A percentile compares a stretch with the other conserved stretches of the same genome.
Conservation (phyloP, 2,113 vertebrate genomes). For the Camelus dromedarius region DNA sequence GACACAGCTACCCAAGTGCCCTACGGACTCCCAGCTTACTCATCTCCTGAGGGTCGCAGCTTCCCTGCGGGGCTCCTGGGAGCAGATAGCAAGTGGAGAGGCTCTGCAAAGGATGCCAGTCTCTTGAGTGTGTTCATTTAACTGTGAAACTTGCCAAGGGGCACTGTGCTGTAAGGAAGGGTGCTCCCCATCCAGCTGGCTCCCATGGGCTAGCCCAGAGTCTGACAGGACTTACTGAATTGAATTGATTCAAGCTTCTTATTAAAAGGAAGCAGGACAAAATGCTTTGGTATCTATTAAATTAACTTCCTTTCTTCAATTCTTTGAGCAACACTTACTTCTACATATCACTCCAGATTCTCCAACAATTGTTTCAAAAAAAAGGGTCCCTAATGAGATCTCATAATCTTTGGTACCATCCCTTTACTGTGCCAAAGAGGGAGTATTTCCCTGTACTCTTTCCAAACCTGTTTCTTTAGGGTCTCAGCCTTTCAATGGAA, state of each 20-base stretch:
- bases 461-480: background rate
- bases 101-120: background rate
- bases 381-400: background rate
- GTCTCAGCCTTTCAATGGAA: background rate
- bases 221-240: background rate
- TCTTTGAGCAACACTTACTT: background rate
- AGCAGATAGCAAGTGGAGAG: fast-evolving
- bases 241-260: background rate
- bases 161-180: no score
- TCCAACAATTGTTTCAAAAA: background rate
- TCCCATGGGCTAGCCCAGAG: background rate
- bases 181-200: background rate
- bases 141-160: fast-evolving
- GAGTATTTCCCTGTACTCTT: no score
- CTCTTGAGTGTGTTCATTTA: no score
- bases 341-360: no score
- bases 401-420: background rate
- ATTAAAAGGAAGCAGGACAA: background rate
- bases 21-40: background rate
- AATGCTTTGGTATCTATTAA: background rate
- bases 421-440: no score
- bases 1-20: background rate
- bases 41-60: background rate
- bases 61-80: background rate
- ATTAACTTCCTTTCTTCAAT: background rate